Base-by-base conservation (phyloP, 1,140 invertebrate species). In the Macrobrachium nipponense region DNA sequence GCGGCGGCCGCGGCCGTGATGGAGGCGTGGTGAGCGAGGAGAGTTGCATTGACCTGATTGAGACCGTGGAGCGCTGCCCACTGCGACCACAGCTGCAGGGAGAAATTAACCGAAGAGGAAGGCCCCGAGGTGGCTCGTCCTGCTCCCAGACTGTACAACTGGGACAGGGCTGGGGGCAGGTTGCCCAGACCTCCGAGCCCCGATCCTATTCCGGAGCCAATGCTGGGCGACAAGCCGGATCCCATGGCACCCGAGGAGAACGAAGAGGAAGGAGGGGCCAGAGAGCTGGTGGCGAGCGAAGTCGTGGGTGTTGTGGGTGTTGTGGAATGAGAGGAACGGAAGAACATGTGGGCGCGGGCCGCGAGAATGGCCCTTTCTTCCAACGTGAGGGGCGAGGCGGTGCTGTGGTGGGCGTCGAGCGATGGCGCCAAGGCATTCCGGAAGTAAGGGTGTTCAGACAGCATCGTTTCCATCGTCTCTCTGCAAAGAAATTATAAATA, bases 401-500 rank as follows among this genome's bases (percentile, higher is more conserved):
- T 73, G 77, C 77, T 80, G 15, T 78, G 83, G 83, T 86, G 83
- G 27, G 77, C 66, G 59, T 86, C 83, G 36, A 86, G 77, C 59
- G 77, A 72, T n/a, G 83, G 66, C 15, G 83, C 83, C 68, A 86
- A 68, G 77, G 77, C 70, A 76, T 73, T 86, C 23, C 83, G 77
- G 73, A 86, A 77, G 68, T 86, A 86, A 3, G 83, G 83, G 83
- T 86, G 83, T n/a, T 86, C 83, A 11, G 83, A 86, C 77, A 86
- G 36, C 83, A 86, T 86, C 76, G 66, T 86, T 77, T 86, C 83
- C 83, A 86, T 86, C 83, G 83, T 86, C 83, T 86, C 83, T 76
- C 83, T 86, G 83, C 20, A 80, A 80, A 15, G 27, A 12, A 66
- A n/a, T 14, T 1, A 36, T 36, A 66, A 36, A 10, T 2, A 23